Percentiles rank a stretch among this genome's conserved stretches.
phyloP scores from a whole-genome alignment of 2,113 vertebrate genomes.

The Periophthalmus modestus region DNA sequence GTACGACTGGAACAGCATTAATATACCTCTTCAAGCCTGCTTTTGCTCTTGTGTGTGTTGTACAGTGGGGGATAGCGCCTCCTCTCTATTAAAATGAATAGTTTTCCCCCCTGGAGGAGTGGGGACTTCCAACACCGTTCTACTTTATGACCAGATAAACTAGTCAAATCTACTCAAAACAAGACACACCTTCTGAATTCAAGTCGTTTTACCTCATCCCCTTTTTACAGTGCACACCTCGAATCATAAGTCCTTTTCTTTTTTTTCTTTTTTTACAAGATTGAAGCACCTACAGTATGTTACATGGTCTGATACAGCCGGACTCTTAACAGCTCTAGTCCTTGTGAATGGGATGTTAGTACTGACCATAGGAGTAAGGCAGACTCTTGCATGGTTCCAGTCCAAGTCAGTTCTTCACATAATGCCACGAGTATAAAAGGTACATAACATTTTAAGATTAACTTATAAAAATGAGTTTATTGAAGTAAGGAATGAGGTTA shows the following conservation, averaged over 20 bases:
- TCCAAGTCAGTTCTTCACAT: neutral
- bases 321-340: neutral
- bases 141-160: too few species aligned
- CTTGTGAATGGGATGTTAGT: conserved; percentile 27
- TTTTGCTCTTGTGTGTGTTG: too few species aligned
- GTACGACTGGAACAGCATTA: too few species aligned
- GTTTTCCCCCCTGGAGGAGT: too few species aligned
- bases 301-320: neutral
- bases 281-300: conserved; percentile 42
- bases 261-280: conserved; percentile 25
- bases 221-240: neutral
- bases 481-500: conserved; percentile 8
- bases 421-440: conserved; percentile 6
- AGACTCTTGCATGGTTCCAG: conserved; percentile 51
- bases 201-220: neutral
- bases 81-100: too few species aligned
- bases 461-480: conserved; percentile 10
- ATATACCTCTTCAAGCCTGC: too few species aligned
- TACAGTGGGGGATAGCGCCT: too few species aligned
- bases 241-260: conserved; percentile 43
- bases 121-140: too few species aligned
- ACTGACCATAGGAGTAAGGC: conserved; percentile 67
- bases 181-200: neutral
- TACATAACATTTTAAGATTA: neutral
- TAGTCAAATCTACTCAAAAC: neutral